A percentile compares a stretch with the other conserved stretches of the same genome.
phyloP scores from a whole-genome alignment of 2,113 vertebrate genomes.

The Saccopteryx bilineata region DNA sequence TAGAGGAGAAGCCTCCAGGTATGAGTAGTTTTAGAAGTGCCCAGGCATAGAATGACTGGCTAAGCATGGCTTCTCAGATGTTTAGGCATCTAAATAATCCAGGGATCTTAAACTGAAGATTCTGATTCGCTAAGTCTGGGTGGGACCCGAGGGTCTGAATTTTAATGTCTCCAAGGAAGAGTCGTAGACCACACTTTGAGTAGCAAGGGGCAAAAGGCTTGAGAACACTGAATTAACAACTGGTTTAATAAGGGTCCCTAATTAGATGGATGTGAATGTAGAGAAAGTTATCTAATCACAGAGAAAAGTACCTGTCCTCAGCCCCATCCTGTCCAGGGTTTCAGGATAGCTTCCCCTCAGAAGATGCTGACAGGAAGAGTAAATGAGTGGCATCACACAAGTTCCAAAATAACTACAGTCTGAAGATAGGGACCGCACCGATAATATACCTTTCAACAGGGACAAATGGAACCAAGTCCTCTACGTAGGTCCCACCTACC shows the following conservation, averaged over 20 bases:
- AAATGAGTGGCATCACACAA: neutral
- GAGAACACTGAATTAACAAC: neutral
- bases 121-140: neutral
- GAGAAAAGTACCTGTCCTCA: neutral
- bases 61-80: neutral
- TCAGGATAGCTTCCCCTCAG: neutral
- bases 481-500: neutral
- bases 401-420: neutral
- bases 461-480: neutral
- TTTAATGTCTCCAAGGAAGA: neutral
- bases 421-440: neutral
- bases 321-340: neutral
- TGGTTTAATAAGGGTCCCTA: neutral
- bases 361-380: neutral
- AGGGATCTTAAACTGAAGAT: neutral
- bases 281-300: neutral
- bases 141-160: neutral
- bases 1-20: neutral
- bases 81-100: neutral
- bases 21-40: neutral
- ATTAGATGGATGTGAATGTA: neutral
- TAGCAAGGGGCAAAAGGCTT: neutral
- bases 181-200: neutral
- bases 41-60: neutral
- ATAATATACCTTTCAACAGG: constrained; percentile 2